A percentile compares a stretch with the other conserved stretches of the same genome.
phyloP scores from a whole-genome alignment of 2,797 vertebrate species.

The Gallirallus australis region DNA sequence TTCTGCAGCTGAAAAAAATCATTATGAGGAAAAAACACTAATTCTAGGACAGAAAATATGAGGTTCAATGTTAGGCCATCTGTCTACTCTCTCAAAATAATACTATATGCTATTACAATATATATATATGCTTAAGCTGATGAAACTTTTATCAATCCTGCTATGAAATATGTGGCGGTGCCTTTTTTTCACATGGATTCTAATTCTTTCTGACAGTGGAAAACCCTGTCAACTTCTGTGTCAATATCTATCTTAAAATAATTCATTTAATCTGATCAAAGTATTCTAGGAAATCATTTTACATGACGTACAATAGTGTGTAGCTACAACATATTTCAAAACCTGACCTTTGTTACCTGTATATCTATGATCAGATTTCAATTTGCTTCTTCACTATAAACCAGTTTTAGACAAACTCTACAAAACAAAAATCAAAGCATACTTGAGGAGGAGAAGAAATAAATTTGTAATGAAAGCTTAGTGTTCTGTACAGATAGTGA shows the following conservation, averaged over 20 bases:
- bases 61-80: rapidly evolving
- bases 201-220: background rate
- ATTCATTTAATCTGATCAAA: background rate
- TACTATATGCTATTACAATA: background rate
- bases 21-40: background rate
- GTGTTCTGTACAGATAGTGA: background rate
- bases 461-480: background rate
- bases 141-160: background rate
- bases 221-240: background rate
- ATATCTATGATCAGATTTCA: background rate
- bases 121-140: background rate
- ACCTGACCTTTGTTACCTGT: background rate
- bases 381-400: background rate
- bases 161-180: background rate
- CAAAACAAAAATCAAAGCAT: background rate
- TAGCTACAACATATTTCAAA: background rate
- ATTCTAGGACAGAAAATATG: background rate
- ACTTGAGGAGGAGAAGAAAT: background rate
- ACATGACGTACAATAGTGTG: background rate
- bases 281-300: background rate
- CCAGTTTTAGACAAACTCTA: background rate
- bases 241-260: background rate
- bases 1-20: background rate
- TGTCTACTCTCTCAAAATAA: background rate
- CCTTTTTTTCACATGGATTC: background rate